These are phyloP conservation scores for Condylura cristata DNA, from an alignment of 2,113 vertebrate species.

Conservation along the genomic window DNA sequence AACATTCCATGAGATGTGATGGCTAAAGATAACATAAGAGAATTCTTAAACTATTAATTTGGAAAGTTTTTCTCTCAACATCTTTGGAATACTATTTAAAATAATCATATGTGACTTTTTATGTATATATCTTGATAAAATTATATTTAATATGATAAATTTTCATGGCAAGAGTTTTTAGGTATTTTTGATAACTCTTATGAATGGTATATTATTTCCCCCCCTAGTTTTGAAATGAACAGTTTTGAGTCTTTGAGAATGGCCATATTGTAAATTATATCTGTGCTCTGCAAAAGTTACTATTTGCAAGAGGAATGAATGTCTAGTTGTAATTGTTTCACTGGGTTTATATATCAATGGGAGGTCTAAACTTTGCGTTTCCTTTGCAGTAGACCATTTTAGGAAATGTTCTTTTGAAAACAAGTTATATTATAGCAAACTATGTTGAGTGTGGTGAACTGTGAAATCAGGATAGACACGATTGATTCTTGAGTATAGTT, in stretches of 20 bases:
- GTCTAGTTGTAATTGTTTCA: conserved; percentile 13
- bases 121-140: conserved; percentile 5
- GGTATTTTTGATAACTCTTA: not conserved
- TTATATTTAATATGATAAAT: not conserved
- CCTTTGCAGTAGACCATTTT: not conserved
- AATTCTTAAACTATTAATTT: conserved; percentile 47
- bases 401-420: not conserved
- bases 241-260: conserved; percentile 37
- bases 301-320: not conserved
- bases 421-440: not conserved
- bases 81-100: conserved; percentile 3
- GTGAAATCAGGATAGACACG: not conserved
- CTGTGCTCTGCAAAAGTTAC: conserved; percentile 20
- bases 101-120: not conserved
- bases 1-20: not conserved
- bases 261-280: not conserved
- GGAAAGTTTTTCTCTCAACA: conserved; percentile 21
- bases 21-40: not conserved
- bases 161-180: not conserved
- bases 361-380: conserved; percentile 29
- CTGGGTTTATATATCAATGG: not conserved
- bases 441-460: not conserved
- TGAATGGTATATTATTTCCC: not conserved
- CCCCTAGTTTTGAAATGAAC: conserved; percentile 19
- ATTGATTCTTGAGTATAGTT: conserved; percentile 7